Evolutionary conservation across 2,888 invertebrate genomes (phyloP).

Genomic region (Ischnus inquisitorius): DNA sequence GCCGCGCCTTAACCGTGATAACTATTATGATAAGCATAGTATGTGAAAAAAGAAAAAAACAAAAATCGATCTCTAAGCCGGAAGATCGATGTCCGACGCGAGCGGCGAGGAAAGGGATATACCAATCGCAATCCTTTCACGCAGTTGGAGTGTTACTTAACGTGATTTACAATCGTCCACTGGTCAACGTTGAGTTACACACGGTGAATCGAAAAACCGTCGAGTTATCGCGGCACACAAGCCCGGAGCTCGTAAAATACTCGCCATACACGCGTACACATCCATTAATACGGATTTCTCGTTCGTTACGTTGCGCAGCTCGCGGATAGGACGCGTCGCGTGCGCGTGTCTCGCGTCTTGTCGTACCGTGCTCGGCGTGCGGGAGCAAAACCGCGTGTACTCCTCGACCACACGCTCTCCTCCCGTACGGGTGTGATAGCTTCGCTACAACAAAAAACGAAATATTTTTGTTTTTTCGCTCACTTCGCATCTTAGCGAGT

Average conservation of each 20-base stretch:
- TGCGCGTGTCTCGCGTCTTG: conserved; percentile 68
- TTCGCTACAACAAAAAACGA: conserved; percentile 16
- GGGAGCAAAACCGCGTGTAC: conserved; percentile 25
- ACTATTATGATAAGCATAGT: background rate
- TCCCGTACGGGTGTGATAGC: conserved; percentile 10
- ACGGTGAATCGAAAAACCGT: conserved; percentile 39
- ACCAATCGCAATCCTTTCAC: conserved; percentile 37
- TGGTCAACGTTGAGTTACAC: conserved; percentile 20
- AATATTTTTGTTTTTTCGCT: conserved; percentile 46
- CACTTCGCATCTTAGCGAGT: conserved; percentile 12
- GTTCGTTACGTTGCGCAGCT: conserved; percentile 58
- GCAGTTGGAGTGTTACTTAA: conserved; percentile 56
- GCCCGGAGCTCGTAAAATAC: conserved; percentile 53
- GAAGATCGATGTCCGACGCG: conserved; percentile 54
- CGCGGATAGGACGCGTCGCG: conserved; percentile 61
- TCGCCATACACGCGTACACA: conserved; percentile 39
- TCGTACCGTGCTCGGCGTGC: conserved; percentile 44
- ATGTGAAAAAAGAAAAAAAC: too few relatives aligned
- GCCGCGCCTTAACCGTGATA: background rate
- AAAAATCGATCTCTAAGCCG: conserved; percentile 3
- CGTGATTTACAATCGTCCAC: conserved; percentile 59
- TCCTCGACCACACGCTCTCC: conserved; percentile 24
- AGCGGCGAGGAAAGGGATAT: conserved; percentile 35
- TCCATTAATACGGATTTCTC: conserved; percentile 70
- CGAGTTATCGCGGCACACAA: conserved; percentile 53